Evolutionary conservation across 92 coral and sea anemone species (phyloP), one percentile per base, ranked within the genome.

Genomic region (Metridium senile): DNA sequence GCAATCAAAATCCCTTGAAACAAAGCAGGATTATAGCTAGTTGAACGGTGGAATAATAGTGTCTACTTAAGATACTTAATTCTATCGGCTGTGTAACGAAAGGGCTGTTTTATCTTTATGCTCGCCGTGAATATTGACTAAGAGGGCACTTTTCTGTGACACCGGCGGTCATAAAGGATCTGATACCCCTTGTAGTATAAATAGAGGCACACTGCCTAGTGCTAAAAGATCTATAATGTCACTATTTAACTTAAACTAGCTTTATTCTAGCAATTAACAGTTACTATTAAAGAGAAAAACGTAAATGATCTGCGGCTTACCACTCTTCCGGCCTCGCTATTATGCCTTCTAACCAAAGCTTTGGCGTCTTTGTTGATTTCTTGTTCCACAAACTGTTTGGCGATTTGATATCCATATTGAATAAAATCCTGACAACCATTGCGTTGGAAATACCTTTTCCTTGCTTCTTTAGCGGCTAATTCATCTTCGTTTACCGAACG

Each of bases 261-360:
- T 25, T 52, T 9, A 45, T 46, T 3, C 49, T 9, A 62, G 9
- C 53, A 73, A 57, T 57, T 33, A 58, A 74, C 1, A 47, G 66
- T 46, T 81, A 26, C 33, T 25, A 33, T 30, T 26, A 25, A n/a
- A 26, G 26, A 46, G 59, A 30, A 75, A 68, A 28, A 47, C 25
- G 71, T 49, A 51, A 56, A 45, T 62, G 54, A 35, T 74, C 22
- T 73, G 74, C 26, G 71, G 43, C 92, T 88, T 79, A 91, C 97
- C 97, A 77, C 31, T 77, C 89, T 78, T 45, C 99, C 99, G 74
- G 99, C 99, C 49, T 87, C 86, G 68, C 86, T 87, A 74, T 96
- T 96, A 81, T 93, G 97, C 30, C 88, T 85, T 26, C 83, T 89
- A 26, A 96, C 72, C 46, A 85, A 68, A 10, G 96, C 87, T 25